These are phyloP conservation scores for Epizoanthus fatuus DNA, from an alignment of 92 coral and sea anemone species.

Conservation along the genomic window DNA sequence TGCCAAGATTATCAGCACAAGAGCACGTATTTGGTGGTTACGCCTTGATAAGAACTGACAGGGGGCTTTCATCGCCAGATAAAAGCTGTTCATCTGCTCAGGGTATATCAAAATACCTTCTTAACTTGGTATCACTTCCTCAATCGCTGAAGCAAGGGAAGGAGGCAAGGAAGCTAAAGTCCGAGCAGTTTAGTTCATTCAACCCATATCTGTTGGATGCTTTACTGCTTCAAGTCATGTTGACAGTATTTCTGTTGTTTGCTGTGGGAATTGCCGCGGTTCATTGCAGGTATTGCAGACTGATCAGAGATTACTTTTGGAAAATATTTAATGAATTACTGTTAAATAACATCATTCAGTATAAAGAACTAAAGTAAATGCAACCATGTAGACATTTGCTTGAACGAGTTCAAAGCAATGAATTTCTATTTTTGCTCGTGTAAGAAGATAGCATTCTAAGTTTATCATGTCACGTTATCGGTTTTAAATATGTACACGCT, in stretches of 20 bases:
- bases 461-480: background rate
- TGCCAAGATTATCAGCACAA: background rate
- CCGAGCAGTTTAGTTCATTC: background rate
- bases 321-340: background rate
- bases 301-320: background rate
- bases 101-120: slow-evolving; percentile 2
- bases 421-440: background rate
- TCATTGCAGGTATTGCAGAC: slow-evolving; percentile 6
- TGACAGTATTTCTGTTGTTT: background rate
- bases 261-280: slow-evolving; percentile 13
- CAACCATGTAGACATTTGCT: background rate
- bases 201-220: background rate
- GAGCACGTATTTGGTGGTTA: background rate
- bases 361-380: background rate
- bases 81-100: background rate
- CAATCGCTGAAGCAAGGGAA: background rate
- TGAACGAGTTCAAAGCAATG: background rate
- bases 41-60: background rate
- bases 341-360: background rate
- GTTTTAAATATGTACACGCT: too few species aligned
- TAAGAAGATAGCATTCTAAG: background rate
- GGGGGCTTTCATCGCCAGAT: background rate
- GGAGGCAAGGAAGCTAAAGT: background rate
- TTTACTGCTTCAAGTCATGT: background rate
- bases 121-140: background rate